phyloP scores from a whole-genome alignment of 2,797 vertebrate species.

The Cichlasoma orientale region DNA sequence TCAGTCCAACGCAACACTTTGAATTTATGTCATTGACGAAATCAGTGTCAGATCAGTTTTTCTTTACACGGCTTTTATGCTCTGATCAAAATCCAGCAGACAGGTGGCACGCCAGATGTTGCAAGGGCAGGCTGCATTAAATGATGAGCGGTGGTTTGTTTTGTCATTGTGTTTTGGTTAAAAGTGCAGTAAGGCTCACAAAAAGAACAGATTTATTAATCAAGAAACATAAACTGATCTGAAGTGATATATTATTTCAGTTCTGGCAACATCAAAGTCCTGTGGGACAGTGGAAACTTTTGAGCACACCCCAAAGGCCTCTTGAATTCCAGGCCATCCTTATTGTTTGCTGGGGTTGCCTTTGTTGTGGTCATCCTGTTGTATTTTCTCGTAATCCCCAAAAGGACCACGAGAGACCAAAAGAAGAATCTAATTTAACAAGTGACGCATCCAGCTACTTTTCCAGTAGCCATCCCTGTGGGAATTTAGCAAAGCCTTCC shows the following conservation, averaged over 20 bases:
- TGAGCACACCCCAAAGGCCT: slow-evolving; percentile 13
- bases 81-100: not conserved
- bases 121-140: slow-evolving; percentile 22
- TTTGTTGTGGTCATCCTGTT: slow-evolving; percentile 47
- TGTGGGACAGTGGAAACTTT: slow-evolving; percentile 7
- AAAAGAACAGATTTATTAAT: not conserved
- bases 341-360: slow-evolving; percentile 39
- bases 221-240: not conserved
- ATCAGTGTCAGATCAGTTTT: not conserved
- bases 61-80: not conserved
- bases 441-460: slow-evolving; percentile 28
- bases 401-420: slow-evolving; percentile 31
- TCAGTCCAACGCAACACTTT: not conserved
- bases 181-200: not conserved
- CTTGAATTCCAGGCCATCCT: slow-evolving; percentile 40
- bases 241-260: not conserved
- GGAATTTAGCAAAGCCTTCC: slow-evolving; percentile 2
- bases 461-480: slow-evolving; percentile 8
- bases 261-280: slow-evolving; percentile 29
- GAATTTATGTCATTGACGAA: not conserved
- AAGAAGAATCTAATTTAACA: slow-evolving; percentile 4
- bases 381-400: slow-evolving; percentile 33
- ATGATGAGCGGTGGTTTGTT: slow-evolving; percentile 15
- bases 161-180: not conserved
- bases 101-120: slow-evolving; percentile 27